A percentile compares a stretch with the other conserved stretches of the same genome.
phyloP scores from a whole-genome alignment of 2,797 vertebrate genomes.

The Arnoldichthys spilopterus region DNA sequence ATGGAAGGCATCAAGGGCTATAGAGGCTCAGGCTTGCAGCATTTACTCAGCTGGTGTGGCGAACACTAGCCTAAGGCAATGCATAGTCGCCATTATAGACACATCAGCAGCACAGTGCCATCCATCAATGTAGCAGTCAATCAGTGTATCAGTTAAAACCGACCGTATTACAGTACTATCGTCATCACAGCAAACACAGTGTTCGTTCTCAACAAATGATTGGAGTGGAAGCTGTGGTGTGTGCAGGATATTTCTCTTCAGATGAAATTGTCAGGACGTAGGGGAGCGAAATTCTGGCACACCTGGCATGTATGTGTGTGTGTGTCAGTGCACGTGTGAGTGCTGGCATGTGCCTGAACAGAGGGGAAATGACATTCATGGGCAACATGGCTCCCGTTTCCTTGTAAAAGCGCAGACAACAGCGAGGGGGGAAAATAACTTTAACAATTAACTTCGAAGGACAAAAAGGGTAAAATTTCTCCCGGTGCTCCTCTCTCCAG shows the following conservation, averaged over 20 bases:
- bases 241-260: background rate
- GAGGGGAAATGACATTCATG: constrained; percentile 26
- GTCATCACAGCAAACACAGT: constrained; percentile 17
- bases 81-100: constrained; percentile 49
- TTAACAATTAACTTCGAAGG: constrained; percentile 91
- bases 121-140: constrained; percentile 52
- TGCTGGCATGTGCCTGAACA: background rate
- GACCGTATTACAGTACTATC: constrained; percentile 12
- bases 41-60: constrained; percentile 25
- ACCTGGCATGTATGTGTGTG: constrained; percentile 20
- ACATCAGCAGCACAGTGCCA: constrained; percentile 21
- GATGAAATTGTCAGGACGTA: background rate
- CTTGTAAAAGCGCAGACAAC: constrained; percentile 35
- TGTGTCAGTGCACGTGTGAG: background rate
- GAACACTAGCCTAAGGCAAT: constrained; percentile 40
- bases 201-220: constrained; percentile 21
- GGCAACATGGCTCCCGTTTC: constrained; percentile 32
- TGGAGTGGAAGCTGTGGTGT: background rate
- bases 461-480: constrained; percentile 90
- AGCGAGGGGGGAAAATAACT: constrained; percentile 69
- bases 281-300: background rate
- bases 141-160: constrained; percentile 38
- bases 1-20: constrained; percentile 45
- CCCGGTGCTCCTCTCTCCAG: constrained; percentile 77
- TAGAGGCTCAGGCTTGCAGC: constrained; percentile 29